Conservation (phyloP, 1,140 invertebrate species). For the Coenobita brevimanus region DNA sequence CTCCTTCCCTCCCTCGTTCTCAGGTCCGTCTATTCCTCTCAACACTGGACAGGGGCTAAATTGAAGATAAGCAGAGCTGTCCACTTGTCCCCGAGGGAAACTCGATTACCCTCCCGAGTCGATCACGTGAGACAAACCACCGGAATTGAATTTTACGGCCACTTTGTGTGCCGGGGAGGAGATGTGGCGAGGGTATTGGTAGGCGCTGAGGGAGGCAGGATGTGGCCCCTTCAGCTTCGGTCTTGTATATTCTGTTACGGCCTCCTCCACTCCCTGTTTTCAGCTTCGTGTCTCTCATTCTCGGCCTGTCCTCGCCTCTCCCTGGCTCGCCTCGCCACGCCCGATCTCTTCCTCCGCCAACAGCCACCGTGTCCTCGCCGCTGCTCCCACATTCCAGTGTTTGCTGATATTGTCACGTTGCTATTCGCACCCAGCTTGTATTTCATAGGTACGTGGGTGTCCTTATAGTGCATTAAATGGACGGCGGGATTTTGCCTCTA, state of each 20-base stretch:
- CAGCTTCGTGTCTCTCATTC: not conserved
- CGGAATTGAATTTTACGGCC: conserved; percentile 62
- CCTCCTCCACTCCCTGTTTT: not conserved
- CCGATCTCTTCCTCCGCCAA: no score
- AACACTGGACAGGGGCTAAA: conserved; percentile 43
- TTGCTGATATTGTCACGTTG: no score
- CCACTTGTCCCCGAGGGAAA: conserved; percentile 60
- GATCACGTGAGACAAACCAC: conserved; percentile 63
- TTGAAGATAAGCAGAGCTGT: conserved; percentile 62
- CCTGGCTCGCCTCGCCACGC: not conserved
- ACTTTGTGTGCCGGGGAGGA: conserved; percentile 54
- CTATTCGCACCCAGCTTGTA: no score
- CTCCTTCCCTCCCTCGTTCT: not conserved
- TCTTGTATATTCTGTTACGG: conserved; percentile 37
- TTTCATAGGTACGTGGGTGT: no score
- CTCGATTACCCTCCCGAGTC: conserved; percentile 54
- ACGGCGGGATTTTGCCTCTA: no score
- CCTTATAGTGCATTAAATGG: no score
- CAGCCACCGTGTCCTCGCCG: no score
- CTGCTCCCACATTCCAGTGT: no score
- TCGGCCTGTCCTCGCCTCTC: not conserved
- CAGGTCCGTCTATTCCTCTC: not conserved
- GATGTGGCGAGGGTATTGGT: conserved; percentile 38
- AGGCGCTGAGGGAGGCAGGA: conserved; percentile 29
- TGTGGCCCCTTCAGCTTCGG: not conserved